Evolutionary conservation across 1,140 invertebrate genomes (phyloP), one percentile per base, ranked within the genome.

Genomic region (Adoxophyes honmai): DNA sequence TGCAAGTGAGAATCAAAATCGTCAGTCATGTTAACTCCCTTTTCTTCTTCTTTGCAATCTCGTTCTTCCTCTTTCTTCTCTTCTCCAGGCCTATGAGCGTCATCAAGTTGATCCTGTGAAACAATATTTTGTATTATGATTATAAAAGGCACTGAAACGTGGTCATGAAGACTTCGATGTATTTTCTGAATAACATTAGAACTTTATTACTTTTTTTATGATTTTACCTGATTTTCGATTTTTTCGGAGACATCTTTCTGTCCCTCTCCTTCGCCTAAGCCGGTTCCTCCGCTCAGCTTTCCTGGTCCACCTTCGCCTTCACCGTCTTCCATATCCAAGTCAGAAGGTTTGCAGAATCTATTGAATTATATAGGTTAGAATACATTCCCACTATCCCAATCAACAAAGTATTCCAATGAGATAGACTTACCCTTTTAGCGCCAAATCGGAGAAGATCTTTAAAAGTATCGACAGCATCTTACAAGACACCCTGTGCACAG

Each of bases 201-300:
- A 18, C 6, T 44, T 44, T 44, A 18, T 9, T 14, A 44, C 3
- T 44, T 3, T 14, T 18, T 6, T 21, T 4, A 8, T 15, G 38
- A 42, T 42, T 14, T 14, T 64, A 89, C 89, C 75, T 90, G 88
- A 67, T 91, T 95, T 83, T 99, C 97, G 34, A 99, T 96, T 77
- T 92, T 91, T 54, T 99, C 97, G 0, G 97, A 99, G 4, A 99
- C 96, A 90, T 99, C 98, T 74, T 96, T 97, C 59, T 95, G 92
- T 7, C 97, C 98, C 69, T 98, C 95, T 0, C 98, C 98, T 64
- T 99, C 97, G 0, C 96, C 97, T 1, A 99, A 87, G 0, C 98
- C 98, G 83, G 94, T 93, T 8, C 95, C 95, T 54, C 94, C 92
- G 0, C 91, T 88, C 6, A 91, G 77, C 60, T 92, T 91, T 37